phyloP scores from a whole-genome alignment of 2,888 invertebrate species.

The Kryphioiulus occultus region DNA sequence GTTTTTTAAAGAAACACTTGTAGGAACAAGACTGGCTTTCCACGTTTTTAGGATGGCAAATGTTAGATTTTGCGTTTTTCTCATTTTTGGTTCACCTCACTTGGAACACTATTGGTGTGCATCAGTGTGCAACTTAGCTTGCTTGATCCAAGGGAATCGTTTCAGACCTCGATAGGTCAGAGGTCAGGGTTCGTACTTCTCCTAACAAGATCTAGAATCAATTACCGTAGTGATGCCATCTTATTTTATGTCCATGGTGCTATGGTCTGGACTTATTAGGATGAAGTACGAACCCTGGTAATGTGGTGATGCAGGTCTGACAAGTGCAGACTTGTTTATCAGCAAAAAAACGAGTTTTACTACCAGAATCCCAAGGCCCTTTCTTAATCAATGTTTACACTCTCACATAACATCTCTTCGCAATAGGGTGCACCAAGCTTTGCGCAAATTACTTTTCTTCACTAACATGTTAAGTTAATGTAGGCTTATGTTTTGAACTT shows the following conservation, averaged over 20 bases:
- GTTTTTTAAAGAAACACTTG: no score
- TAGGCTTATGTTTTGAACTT: background rate
- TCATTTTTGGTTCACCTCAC: background rate
- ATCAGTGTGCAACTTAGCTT: background rate
- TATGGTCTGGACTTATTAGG: no score
- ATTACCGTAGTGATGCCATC: no score
- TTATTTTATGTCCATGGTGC: no score
- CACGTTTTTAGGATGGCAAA: no score
- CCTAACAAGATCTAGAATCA: no score
- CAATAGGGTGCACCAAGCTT: background rate
- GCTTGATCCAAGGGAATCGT: slow-evolving; percentile 2
- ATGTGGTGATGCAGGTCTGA: slow-evolving; percentile 29
- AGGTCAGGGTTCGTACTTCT: background rate
- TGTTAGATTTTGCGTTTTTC: background rate
- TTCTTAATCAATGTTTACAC: background rate
- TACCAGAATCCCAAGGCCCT: background rate
- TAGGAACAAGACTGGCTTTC: no score
- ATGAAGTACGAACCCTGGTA: background rate
- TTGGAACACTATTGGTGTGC: slow-evolving; percentile 31
- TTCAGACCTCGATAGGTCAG: background rate
- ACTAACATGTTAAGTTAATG: background rate
- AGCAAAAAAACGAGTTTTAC: background rate
- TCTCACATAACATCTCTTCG: background rate
- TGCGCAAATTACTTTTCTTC: background rate
- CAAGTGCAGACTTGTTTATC: slow-evolving; percentile 19